A percentile compares a stretch with the other conserved stretches of the same genome.
These are phyloP conservation scores for Corydoras sp. DNA, from an alignment of 2,113 vertebrate genomes.

Conservation along the genomic window DNA sequence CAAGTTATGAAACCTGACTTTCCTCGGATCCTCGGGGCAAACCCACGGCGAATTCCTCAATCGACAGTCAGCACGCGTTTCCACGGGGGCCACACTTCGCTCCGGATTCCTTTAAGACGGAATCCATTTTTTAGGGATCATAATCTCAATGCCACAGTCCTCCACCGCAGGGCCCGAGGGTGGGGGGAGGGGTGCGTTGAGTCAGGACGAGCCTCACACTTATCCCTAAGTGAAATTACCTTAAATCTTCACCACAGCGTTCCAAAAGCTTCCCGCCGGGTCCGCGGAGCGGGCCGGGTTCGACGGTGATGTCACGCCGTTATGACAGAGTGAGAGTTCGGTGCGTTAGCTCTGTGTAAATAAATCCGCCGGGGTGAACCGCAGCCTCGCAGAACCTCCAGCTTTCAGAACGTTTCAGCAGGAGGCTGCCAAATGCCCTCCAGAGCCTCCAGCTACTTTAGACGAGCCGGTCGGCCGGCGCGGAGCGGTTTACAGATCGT, in stretches of 20 bases:
- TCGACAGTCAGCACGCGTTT: slow-evolving; percentile 11
- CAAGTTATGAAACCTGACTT: slow-evolving; percentile 22
- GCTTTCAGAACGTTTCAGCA: slow-evolving; percentile 35
- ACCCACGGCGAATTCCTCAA: slow-evolving; percentile 19
- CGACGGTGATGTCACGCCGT: slow-evolving; percentile 46
- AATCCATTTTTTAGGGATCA: not conserved
- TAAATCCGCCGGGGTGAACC: slow-evolving; percentile 39
- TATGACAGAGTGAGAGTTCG: slow-evolving; percentile 45
- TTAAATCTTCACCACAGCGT: slow-evolving; percentile 44
- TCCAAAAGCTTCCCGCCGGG: slow-evolving; percentile 46
- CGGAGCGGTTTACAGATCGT: slow-evolving; percentile 5
- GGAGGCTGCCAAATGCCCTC: slow-evolving; percentile 36
- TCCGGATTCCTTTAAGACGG: slow-evolving; percentile 12
- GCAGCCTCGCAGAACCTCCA: slow-evolving; percentile 33
- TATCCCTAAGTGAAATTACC: slow-evolving; percentile 35
- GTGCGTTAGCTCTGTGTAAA: slow-evolving; percentile 47
- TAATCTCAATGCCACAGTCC: not conserved
- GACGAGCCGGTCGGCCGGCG: slow-evolving; percentile 21
- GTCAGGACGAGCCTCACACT: slow-evolving; percentile 35
- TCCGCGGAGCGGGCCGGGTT: slow-evolving; percentile 27
- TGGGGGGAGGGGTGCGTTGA: not conserved
- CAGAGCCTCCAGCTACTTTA: slow-evolving; percentile 40
- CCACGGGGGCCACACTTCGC: not conserved
- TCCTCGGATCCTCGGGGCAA: not conserved
- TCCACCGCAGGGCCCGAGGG: not conserved